Evolutionary conservation across 2,113 vertebrate genomes (phyloP).

Genomic region (Salvelinus fontinalis): DNA sequence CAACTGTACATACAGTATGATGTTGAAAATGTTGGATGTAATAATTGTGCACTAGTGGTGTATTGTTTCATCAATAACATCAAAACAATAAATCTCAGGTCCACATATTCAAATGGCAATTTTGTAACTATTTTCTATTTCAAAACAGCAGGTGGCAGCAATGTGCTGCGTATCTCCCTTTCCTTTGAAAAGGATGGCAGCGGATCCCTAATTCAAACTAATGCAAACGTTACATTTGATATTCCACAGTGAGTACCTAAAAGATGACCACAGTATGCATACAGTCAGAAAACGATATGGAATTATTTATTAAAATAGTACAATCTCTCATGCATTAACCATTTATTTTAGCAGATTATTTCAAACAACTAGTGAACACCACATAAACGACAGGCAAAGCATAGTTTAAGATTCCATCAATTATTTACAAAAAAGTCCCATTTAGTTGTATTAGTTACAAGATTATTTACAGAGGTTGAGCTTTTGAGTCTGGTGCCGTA

Average conservation of each 20-base stretch:
- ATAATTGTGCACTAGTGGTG: not conserved
- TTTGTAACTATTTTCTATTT: conserved; percentile 3
- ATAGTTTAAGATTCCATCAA: not conserved
- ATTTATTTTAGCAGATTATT: not conserved
- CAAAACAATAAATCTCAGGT: not conserved
- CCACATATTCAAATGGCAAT: not conserved
- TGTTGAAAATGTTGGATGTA: not conserved
- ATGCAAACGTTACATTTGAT: not conserved
- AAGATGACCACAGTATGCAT: conserved; percentile 32
- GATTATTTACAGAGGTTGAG: conserved; percentile 40
- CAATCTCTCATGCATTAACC: conserved; percentile 45
- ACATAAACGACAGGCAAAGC: not conserved
- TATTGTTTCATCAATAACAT: no score
- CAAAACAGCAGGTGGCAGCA: conserved; percentile 67
- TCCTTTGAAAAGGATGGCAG: not conserved
- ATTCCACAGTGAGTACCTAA: not conserved
- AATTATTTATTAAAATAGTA: conserved; percentile 30
- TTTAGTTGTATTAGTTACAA: conserved; percentile 36
- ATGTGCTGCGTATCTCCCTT: conserved; percentile 5
- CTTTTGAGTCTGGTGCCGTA: not conserved
- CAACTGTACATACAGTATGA: not conserved
- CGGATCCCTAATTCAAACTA: not conserved
- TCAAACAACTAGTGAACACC: not conserved
- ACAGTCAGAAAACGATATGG: conserved; percentile 38
- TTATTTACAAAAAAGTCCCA: conserved; percentile 16